Evolutionary conservation across 2,113 vertebrate species (phyloP).

Genomic region (Oxyruncus cristatus): DNA sequence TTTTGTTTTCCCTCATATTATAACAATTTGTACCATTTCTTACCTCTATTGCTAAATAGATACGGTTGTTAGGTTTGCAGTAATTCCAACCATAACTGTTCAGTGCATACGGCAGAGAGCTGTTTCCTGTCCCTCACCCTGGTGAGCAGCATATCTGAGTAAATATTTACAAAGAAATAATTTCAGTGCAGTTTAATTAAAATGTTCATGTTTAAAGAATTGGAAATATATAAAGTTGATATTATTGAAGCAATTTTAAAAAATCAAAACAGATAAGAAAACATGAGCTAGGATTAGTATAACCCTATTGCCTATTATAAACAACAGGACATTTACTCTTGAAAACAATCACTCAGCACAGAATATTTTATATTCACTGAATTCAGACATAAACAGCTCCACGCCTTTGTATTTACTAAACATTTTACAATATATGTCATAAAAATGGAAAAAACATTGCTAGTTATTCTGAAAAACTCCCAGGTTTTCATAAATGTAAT

Average conservation of each 20-base stretch:
- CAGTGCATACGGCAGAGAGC: neutral
- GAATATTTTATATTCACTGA: neutral
- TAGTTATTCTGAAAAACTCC: neutral
- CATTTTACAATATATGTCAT: neutral
- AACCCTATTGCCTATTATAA: neutral
- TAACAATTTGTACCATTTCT: neutral
- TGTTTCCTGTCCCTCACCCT: neutral
- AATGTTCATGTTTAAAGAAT: slow-evolving; percentile 18
- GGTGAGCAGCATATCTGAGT: neutral
- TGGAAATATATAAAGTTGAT: neutral
- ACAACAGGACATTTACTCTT: neutral
- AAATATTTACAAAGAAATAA: slow-evolving; percentile 37
- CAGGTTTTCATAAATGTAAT: neutral
- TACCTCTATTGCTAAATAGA: neutral
- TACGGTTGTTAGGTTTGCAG: neutral
- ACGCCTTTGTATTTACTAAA: neutral
- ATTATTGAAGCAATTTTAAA: neutral
- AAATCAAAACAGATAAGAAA: neutral
- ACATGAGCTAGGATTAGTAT: neutral
- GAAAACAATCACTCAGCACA: neutral
- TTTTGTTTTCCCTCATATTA: neutral
- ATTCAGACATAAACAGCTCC: neutral
- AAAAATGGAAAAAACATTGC: neutral
- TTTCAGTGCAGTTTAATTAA: slow-evolving; percentile 5
- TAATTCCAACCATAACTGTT: neutral